phyloP scores from a whole-genome alignment of 2,113 vertebrate species.

The Ammodramus savannarum region DNA sequence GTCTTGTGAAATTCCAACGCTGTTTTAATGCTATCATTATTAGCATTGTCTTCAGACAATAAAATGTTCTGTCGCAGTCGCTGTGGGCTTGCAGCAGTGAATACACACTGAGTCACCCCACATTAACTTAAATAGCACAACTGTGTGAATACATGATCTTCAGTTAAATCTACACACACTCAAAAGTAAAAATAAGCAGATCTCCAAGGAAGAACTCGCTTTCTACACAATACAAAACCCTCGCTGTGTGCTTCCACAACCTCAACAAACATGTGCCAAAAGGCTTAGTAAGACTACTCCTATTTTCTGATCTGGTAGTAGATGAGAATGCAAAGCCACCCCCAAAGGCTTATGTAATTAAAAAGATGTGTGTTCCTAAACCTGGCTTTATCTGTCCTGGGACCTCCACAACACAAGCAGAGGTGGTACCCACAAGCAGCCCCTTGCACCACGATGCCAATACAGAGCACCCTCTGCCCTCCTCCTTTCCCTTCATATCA shows the following conservation, averaged over 20 bases:
- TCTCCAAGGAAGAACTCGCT: not conserved
- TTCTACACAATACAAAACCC: not conserved
- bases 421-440: accelerated
- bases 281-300: not conserved
- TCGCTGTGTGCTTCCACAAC: not conserved
- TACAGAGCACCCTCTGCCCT: not conserved
- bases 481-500: not conserved
- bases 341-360: not conserved
- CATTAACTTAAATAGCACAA: not conserved
- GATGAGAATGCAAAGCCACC: not conserved
- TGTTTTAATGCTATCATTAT: not conserved
- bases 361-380: not conserved
- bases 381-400: not conserved
- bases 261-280: not conserved
- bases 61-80: not conserved
- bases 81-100: not conserved
- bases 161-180: not conserved
- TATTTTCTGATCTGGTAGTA: not conserved
- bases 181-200: not conserved
- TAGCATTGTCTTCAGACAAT: constrained; percentile 31
- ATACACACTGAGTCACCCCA: constrained; percentile 18
- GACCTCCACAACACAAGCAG: not conserved
- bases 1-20: not conserved
- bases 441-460: accelerated
- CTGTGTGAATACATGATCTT: not conserved